Percentiles rank a stretch among this genome's conserved stretches.
phyloP scores from a whole-genome alignment of 2,797 vertebrate genomes.

The Sternarchorhynchus goeldii region DNA sequence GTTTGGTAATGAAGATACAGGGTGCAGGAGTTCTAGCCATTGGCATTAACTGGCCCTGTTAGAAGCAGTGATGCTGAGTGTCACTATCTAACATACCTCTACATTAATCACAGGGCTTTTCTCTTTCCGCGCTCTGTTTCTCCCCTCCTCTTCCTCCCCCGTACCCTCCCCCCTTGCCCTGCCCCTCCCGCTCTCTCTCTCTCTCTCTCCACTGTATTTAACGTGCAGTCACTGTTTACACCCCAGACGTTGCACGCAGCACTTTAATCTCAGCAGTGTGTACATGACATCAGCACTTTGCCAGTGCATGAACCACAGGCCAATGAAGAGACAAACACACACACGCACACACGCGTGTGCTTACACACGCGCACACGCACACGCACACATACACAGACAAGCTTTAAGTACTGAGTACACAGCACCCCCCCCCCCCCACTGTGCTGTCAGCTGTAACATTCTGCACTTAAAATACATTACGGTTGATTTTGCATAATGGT shows the following conservation, averaged over 20 bases:
- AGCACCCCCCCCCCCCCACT: conserved; percentile 17
- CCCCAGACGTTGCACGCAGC: conserved; percentile 52
- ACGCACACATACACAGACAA: not conserved
- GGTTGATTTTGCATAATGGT: conserved; percentile 41
- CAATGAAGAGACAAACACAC: conserved; percentile 39
- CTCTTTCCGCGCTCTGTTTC: conserved; percentile 35
- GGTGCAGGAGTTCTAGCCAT: conserved; percentile 48
- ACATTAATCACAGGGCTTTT: conserved; percentile 51
- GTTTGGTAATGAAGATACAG: conserved; percentile 50
- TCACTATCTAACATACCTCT: conserved; percentile 51
- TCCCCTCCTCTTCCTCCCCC: conserved; percentile 37
- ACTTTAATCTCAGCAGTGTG: conserved; percentile 58
- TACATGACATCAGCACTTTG: conserved; percentile 61
- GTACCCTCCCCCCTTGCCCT: conserved; percentile 4
- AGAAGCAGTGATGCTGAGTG: conserved; percentile 42
- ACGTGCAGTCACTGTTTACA: conserved; percentile 58
- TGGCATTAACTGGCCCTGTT: conserved; percentile 44
- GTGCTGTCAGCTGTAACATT: conserved; percentile 20
- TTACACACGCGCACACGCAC: conserved; percentile 66
- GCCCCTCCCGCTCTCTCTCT: conserved; percentile 29
- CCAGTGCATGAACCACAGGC: conserved; percentile 55
- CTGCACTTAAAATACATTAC: conserved; percentile 34
- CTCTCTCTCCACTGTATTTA: conserved; percentile 46
- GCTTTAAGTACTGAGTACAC: conserved; percentile 29
- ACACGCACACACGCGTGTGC: conserved; percentile 34